phyloP scores from a whole-genome alignment of 2,113 vertebrate species.

The Argyrosomus japonicus region DNA sequence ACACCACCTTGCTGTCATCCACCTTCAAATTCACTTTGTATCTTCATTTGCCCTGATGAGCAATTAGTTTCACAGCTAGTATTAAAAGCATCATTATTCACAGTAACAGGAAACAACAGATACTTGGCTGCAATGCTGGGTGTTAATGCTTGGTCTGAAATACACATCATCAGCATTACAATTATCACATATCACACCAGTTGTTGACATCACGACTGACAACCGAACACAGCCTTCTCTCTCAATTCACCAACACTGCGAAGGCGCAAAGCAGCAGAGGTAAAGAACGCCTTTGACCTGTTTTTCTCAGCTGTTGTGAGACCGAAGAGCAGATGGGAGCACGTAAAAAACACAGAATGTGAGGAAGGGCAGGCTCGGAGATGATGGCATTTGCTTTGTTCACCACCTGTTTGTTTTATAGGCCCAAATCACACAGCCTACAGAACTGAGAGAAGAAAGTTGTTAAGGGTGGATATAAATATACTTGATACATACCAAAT shows the following conservation, averaged over 20 bases:
- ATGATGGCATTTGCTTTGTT: constrained; percentile 58
- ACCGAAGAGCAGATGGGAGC: constrained; percentile 50
- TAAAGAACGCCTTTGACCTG: constrained; percentile 38
- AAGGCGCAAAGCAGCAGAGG: constrained; percentile 29
- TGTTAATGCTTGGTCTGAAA: constrained; percentile 26
- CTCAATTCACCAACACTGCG: constrained; percentile 3
- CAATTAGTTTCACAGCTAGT: constrained; percentile 47
- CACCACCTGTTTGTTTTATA: constrained; percentile 55
- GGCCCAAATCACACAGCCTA: constrained; percentile 34
- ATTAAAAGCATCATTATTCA: constrained; percentile 48
- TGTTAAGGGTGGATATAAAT: constrained; percentile 28
- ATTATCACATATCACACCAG: neutral
- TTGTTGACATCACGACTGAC: constrained; percentile 21
- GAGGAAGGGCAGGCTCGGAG: constrained; percentile 41
- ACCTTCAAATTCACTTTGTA: constrained; percentile 21
- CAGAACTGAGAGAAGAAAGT: constrained; percentile 32
- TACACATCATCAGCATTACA: constrained; percentile 13
- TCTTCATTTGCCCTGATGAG: constrained; percentile 26
- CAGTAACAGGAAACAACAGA: constrained; percentile 43
- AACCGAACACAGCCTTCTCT: neutral
- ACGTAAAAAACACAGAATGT: constrained; percentile 45
- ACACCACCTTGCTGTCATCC: constrained; percentile 31
- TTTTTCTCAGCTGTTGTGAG: constrained; percentile 23
- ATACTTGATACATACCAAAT: constrained; percentile 7
- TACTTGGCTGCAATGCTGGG: constrained; percentile 14